phyloP scores from a whole-genome alignment of 2,888 invertebrate species.

The Erynnis tages region DNA sequence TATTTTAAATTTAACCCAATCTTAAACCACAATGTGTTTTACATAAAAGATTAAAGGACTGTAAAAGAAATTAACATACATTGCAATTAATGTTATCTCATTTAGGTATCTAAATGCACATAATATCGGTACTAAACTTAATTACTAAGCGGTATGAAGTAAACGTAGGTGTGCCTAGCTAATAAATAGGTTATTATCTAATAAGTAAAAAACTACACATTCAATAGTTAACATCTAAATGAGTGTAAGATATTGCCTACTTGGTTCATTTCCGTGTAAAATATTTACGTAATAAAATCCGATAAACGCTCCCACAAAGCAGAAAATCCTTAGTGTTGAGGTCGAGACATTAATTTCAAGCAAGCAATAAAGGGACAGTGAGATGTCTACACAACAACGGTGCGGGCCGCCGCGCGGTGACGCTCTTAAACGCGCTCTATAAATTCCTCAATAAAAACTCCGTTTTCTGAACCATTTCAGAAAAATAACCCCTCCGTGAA shows the following conservation, averaged over 20 bases:
- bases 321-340: slow-evolving; percentile 65
- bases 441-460: slow-evolving; percentile 73
- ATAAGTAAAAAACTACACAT: slow-evolving; percentile 2
- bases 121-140: too few relatives aligned
- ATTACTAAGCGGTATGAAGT: too few relatives aligned
- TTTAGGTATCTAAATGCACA: too few relatives aligned
- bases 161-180: too few relatives aligned
- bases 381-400: slow-evolving; percentile 62
- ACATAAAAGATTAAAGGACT: too few relatives aligned
- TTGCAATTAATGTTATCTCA: too few relatives aligned
- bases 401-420: slow-evolving; percentile 45
- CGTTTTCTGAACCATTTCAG: slow-evolving; percentile 40
- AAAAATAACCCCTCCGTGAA: slow-evolving; percentile 57
- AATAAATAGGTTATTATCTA: too few relatives aligned
- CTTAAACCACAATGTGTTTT: too few relatives aligned
- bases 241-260: slow-evolving; percentile 25
- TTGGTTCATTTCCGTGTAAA: slow-evolving; percentile 55
- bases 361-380: slow-evolving; percentile 76
- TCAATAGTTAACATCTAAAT: slow-evolving; percentile 5
- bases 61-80: too few relatives aligned
- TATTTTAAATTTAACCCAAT: too few relatives aligned
- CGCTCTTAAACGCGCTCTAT: slow-evolving; percentile 69
- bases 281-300: slow-evolving; percentile 69
- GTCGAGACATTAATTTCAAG: slow-evolving; percentile 78
- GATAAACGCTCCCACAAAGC: slow-evolving; percentile 71